Evolutionary conservation across 2,113 vertebrate genomes (phyloP).

Genomic region (Brachyistius frenatus): DNA sequence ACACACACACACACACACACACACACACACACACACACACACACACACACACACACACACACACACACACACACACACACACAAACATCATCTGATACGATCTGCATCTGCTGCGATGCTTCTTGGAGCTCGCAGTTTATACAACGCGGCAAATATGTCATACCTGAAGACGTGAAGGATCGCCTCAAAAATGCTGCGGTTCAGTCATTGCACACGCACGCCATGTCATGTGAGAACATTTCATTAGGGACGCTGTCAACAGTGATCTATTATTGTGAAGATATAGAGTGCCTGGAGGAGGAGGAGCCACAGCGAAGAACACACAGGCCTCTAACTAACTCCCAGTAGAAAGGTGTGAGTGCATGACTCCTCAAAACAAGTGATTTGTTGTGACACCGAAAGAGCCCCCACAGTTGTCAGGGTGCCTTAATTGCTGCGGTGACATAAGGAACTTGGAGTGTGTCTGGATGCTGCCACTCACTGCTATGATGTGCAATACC

Average conservation of each 20-base stretch:
- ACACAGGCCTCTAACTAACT: slow-evolving; percentile 69
- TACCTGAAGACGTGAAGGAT: slow-evolving; percentile 56
- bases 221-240: slow-evolving; percentile 65
- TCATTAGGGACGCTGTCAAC: slow-evolving; percentile 77
- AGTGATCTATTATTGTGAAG: slow-evolving; percentile 61
- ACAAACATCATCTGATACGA: background rate
- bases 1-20: background rate
- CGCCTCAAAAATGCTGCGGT: slow-evolving; percentile 36
- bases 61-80: background rate
- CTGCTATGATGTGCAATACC: slow-evolving; percentile 86
- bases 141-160: slow-evolving; percentile 31
- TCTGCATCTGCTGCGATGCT: slow-evolving; percentile 9
- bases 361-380: slow-evolving; percentile 77
- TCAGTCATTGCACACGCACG: slow-evolving; percentile 9
- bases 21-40: background rate
- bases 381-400: slow-evolving; percentile 84
- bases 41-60: background rate
- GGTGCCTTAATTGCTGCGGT: slow-evolving; percentile 82
- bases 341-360: slow-evolving; percentile 76
- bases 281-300: slow-evolving; percentile 54
- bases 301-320: slow-evolving; percentile 56
- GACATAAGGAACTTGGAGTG: slow-evolving; percentile 82
- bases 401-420: slow-evolving; percentile 74
- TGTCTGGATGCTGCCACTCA: slow-evolving; percentile 91
- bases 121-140: slow-evolving; percentile 2